A percentile compares a stretch with the other conserved stretches of the same genome.
Conservation (phyloP, 2,113 vertebrate species). For the Tenebrosternarchus preto region DNA sequence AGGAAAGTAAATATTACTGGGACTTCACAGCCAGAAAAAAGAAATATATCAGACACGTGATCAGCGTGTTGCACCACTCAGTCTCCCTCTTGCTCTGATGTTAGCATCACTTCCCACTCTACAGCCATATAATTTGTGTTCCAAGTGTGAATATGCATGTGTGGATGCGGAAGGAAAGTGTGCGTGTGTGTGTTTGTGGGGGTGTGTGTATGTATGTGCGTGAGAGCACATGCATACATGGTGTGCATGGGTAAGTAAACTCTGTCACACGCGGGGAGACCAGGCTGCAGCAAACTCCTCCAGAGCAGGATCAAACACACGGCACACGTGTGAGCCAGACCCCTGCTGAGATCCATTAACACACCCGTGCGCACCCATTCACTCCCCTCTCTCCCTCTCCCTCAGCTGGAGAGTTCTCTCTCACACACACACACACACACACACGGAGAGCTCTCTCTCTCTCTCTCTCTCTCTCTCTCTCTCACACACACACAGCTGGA, state of each 20-base stretch:
- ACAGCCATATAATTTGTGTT: no score
- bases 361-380: slow-evolving; percentile 20
- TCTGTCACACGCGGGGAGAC: slow-evolving; percentile 32
- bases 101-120: not conserved
- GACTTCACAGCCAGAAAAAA: no score
- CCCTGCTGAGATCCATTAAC: slow-evolving; percentile 54
- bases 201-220: not conserved
- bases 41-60: no score
- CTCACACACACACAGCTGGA: no score
- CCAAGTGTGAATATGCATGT: no score
- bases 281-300: slow-evolving; percentile 40
- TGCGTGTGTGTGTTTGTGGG: not conserved
- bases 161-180: no score
- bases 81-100: not conserved
- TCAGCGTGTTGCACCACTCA: not conserved
- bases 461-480: not conserved
- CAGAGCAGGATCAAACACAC: slow-evolving; percentile 52
- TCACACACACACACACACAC: not conserved
- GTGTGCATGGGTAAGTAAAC: slow-evolving; percentile 36
- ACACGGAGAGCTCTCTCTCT: no score
- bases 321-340: slow-evolving; percentile 55
- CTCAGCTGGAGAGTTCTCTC: not conserved
- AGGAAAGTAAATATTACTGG: no score
- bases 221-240: not conserved
- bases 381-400: not conserved